phyloP scores from a whole-genome alignment of 92 coral and sea anemone species.

The Blastomussa wellsi region DNA sequence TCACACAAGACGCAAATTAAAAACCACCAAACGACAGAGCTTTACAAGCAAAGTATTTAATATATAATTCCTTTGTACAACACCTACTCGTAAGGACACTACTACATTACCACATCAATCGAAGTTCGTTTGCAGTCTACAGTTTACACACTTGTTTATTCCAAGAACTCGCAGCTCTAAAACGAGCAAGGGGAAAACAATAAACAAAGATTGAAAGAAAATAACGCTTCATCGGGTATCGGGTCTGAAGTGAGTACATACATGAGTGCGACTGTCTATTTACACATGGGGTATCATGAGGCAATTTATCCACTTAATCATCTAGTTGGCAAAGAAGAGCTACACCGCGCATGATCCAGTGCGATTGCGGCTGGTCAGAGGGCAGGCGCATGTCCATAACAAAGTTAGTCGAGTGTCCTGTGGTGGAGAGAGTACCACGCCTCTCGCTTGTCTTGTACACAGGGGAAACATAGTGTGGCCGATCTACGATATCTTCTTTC shows the following conservation, averaged over 20 bases:
- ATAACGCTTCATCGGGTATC: background rate
- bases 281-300: conserved; percentile 14
- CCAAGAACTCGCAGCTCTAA: background rate
- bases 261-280: background rate
- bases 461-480: conserved; percentile 94
- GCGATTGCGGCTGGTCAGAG: conserved; percentile 97
- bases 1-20: background rate
- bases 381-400: conserved; percentile 99
- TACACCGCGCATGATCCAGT: conserved; percentile 99
- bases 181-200: background rate
- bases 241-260: background rate
- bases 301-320: conserved; percentile 51
- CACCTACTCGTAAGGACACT: background rate
- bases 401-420: conserved; percentile 99
- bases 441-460: conserved; percentile 98
- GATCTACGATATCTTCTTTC: conserved; percentile 84
- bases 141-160: background rate
- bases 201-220: background rate
- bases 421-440: conserved; percentile 96
- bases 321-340: conserved; percentile 97
- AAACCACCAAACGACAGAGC: background rate
- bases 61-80: background rate
- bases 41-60: background rate
- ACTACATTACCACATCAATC: background rate
- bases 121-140: background rate